Conservation (phyloP, 2,888 invertebrate species). For the Digitonthophagus gazella region DNA sequence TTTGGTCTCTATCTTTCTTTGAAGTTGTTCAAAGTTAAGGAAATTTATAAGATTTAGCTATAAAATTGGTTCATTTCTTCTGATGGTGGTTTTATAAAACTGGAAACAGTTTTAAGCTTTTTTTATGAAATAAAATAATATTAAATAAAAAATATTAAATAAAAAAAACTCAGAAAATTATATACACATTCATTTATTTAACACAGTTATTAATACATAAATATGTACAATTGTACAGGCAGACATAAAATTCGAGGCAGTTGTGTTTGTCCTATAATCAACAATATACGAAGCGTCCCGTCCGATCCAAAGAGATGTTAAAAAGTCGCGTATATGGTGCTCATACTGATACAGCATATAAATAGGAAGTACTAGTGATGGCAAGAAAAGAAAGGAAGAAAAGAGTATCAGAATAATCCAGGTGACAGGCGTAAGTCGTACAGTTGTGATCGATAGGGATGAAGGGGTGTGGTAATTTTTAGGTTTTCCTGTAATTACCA, state of each 20-base stretch:
- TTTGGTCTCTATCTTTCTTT: too few relatives aligned
- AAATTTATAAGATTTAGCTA: too few relatives aligned
- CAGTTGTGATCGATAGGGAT: neutral
- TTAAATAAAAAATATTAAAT: neutral
- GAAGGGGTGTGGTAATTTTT: neutral
- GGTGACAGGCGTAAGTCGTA: neutral
- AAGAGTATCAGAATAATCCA: neutral
- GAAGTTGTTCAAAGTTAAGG: too few relatives aligned
- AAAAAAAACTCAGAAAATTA: neutral
- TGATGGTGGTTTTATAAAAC: too few relatives aligned
- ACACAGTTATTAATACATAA: conserved; percentile 4
- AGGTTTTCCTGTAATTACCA: conserved; percentile 5
- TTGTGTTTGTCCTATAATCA: conserved; percentile 3
- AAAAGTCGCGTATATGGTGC: conserved; percentile 6
- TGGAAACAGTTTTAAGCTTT: neutral
- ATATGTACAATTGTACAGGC: conserved; percentile 13
- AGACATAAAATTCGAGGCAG: conserved; percentile 12
- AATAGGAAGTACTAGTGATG: conserved; percentile 9
- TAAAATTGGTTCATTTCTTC: too few relatives aligned
- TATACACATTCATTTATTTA: conserved; percentile 6
- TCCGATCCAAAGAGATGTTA: neutral
- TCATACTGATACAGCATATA: conserved; percentile 18
- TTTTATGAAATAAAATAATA: neutral
- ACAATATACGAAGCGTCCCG: conserved; percentile 12
- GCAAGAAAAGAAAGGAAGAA: conserved; percentile 4